A percentile compares a stretch with the other conserved stretches of the same genome.
Evolutionary conservation across 2,888 invertebrate species (phyloP).

Genomic region (Idaea biselata): DNA sequence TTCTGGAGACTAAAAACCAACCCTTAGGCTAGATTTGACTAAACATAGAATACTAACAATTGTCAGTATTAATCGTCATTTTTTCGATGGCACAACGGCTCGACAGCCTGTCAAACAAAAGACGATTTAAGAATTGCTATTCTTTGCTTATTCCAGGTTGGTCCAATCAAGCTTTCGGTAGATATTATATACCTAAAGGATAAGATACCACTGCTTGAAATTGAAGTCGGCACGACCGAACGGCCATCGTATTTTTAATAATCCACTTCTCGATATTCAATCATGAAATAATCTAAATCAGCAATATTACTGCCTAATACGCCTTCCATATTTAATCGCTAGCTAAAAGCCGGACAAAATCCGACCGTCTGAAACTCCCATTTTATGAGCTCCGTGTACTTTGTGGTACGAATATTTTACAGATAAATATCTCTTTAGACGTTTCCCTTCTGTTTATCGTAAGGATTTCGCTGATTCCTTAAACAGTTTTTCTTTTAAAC

Average conservation of each 20-base stretch:
- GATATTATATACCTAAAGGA: too few relatives aligned
- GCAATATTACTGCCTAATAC: conserved; percentile 16
- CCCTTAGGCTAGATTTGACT: too few relatives aligned
- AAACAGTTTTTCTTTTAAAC: conserved; percentile 67
- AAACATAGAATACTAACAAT: too few relatives aligned
- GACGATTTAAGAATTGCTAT: too few relatives aligned
- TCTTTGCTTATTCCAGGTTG: too few relatives aligned
- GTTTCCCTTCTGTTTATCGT: conserved; percentile 71
- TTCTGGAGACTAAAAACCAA: too few relatives aligned
- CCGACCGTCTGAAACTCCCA: conserved; percentile 26
- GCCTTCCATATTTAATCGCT: conserved; percentile 20
- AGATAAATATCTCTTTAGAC: conserved; percentile 72
- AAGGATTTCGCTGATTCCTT: conserved; percentile 70
- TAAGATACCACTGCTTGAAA: neutral
- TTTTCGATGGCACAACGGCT: too few relatives aligned
- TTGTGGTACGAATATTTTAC: conserved; percentile 66
- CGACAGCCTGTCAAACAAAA: too few relatives aligned
- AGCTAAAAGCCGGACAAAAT: conserved; percentile 15
- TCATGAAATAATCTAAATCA: conserved; percentile 13
- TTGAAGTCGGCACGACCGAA: too few relatives aligned
- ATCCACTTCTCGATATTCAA: conserved; percentile 6
- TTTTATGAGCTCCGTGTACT: conserved; percentile 63
- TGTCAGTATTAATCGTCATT: too few relatives aligned
- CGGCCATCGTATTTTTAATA: neutral
- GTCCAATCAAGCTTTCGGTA: too few relatives aligned